Evolutionary conservation across 2,113 vertebrate species (phyloP).

Genomic region (Syrrhaptes paradoxus): DNA sequence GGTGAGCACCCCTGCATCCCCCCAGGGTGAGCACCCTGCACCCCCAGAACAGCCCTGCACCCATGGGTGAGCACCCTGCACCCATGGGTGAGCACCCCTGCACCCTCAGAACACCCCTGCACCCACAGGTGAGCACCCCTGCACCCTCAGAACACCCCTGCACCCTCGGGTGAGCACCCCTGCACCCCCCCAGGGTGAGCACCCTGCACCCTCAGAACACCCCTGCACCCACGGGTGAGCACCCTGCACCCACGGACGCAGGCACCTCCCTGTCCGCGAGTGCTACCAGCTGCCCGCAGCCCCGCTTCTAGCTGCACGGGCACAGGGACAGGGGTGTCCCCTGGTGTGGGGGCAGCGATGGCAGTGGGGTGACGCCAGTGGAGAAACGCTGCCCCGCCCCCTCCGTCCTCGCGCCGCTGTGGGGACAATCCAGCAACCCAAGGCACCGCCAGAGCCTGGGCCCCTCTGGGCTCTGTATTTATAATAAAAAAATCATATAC

Average conservation of each 20-base stretch:
- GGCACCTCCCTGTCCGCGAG: neutral
- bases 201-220: neutral
- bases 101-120: neutral
- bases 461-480: slow-evolving; percentile 5
- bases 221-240: neutral
- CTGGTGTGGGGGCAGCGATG: neutral
- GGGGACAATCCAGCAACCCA: neutral
- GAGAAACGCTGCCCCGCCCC: neutral
- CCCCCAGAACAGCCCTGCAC: neutral
- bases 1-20: neutral
- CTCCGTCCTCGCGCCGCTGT: rapidly evolving
- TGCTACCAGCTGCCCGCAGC: neutral
- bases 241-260: neutral
- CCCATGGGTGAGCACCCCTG: neutral
- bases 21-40: neutral
- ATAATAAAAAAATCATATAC: slow-evolving; percentile 46
- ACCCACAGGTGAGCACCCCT: neutral
- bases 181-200: neutral
- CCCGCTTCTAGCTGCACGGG: neutral
- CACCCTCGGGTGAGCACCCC: neutral
- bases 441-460: neutral
- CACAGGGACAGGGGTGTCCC: neutral
- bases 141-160: neutral
- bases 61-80: neutral
- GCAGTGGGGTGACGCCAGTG: neutral